Evolutionary conservation across 2,797 vertebrate species (phyloP).

Genomic region (Phalanger gymnotis): DNA sequence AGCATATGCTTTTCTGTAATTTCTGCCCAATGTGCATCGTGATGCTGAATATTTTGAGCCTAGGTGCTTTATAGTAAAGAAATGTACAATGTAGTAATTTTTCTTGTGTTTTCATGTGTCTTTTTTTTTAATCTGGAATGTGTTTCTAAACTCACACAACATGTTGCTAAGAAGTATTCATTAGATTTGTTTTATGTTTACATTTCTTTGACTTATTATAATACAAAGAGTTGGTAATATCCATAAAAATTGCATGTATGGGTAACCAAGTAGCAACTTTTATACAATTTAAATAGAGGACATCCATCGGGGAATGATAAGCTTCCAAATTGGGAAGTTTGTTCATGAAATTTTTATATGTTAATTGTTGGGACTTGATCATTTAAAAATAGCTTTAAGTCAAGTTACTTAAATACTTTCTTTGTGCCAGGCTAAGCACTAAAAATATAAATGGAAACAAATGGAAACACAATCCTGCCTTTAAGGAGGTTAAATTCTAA

Average conservation of each 20-base stretch:
- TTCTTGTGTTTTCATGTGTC: not conserved
- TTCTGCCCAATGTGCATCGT: not conserved
- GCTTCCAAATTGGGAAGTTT: conserved; percentile 75
- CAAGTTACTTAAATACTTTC: not conserved
- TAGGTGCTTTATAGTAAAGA: not conserved
- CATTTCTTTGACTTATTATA: conserved; percentile 42
- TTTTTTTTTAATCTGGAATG: conserved; percentile 58
- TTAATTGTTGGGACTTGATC: conserved; percentile 68
- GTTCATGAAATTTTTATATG: conserved; percentile 70
- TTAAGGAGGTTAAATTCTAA: not conserved
- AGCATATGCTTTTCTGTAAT: conserved; percentile 1
- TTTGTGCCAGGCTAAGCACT: conserved; percentile 49
- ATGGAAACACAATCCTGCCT: not conserved
- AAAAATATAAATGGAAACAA: conserved; percentile 33
- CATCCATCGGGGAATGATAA: conserved; percentile 48
- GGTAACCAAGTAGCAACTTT: conserved; percentile 59
- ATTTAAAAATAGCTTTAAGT: conserved; percentile 1
- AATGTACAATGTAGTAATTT: conserved; percentile 1
- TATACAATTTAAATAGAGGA: conserved; percentile 46
- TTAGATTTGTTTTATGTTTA: conserved; percentile 58
- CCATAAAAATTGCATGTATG: conserved; percentile 28
- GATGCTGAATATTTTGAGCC: conserved; percentile 38
- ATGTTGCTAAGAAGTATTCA: conserved; percentile 58
- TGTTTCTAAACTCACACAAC: conserved; percentile 35
- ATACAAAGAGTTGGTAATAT: conserved; percentile 64